phyloP scores from a whole-genome alignment of 2,797 vertebrate species.

The Zalophus californianus region DNA sequence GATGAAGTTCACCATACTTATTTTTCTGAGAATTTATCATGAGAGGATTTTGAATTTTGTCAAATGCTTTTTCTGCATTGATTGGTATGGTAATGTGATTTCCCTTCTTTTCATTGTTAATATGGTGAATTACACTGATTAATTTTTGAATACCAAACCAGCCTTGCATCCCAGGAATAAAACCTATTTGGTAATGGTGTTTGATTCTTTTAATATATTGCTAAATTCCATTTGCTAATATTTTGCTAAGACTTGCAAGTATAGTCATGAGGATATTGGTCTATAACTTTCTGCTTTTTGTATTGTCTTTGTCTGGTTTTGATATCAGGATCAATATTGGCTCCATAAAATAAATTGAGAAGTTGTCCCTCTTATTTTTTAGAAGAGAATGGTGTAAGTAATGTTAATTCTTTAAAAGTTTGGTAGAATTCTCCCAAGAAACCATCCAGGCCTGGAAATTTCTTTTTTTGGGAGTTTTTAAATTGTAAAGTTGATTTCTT shows the following conservation, averaged over 20 bases:
- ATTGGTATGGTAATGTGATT: neutral
- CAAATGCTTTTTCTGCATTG: neutral
- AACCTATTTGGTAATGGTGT: neutral
- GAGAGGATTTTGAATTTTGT: neutral
- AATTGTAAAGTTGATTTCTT: neutral
- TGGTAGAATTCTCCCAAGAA: neutral
- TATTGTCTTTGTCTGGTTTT: neutral
- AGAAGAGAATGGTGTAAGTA: neutral
- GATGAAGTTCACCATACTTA: neutral
- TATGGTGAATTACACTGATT: neutral
- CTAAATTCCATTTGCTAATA: neutral
- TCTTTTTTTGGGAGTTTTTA: neutral
- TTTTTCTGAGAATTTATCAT: neutral
- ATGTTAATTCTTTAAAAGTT: neutral
- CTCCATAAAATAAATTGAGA: neutral
- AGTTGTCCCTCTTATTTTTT: neutral
- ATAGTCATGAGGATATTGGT: neutral
- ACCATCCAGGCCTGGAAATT: neutral
- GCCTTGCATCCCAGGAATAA: neutral
- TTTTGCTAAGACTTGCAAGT: neutral
- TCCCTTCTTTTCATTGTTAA: neutral
- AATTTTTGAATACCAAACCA: neutral
- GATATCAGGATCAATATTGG: neutral
- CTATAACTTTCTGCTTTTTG: neutral
- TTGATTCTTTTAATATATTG: neutral